phyloP scores from a whole-genome alignment of 2,888 invertebrate genomes.

The Pseudeuparius sepicola region DNA sequence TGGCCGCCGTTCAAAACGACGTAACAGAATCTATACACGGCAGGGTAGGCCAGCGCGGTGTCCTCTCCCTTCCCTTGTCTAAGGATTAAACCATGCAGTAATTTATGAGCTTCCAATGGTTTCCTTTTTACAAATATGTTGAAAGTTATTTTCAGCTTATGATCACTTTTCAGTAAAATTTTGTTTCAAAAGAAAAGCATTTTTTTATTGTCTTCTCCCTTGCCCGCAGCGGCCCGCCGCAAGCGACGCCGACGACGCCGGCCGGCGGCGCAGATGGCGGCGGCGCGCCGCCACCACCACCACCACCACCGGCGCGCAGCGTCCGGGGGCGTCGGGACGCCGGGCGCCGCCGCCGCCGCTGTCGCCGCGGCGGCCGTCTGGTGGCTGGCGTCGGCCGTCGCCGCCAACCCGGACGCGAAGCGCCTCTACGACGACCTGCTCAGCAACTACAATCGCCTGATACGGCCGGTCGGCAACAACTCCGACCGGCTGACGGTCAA shows the following conservation, averaged over 20 bases:
- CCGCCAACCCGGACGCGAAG: conserved; percentile 68
- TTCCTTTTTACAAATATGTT: no score
- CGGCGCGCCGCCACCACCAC: conserved; percentile 1
- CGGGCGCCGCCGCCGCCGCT: conserved; percentile 2
- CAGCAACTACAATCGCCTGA: conserved; percentile 90
- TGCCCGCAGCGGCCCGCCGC: no score
- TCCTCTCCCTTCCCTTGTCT: no score
- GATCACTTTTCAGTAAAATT: no score
- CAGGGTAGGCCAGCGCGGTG: no score
- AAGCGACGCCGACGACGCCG: not conserved
- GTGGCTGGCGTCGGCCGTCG: no score
- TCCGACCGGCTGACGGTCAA: conserved; percentile 90
- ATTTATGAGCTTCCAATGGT: no score
- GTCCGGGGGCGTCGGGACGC: conserved; percentile 2
- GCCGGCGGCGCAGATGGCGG: conserved; percentile 1
- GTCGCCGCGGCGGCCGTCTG: not conserved
- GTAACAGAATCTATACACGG: no score
- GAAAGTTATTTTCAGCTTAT: no score
- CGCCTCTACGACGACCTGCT: conserved; percentile 68
- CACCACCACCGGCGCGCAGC: conserved; percentile 4
- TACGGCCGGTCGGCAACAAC: conserved; percentile 89
- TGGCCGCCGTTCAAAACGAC: no score
- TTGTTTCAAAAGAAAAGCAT: conserved; percentile 4
- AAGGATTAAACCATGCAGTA: no score
- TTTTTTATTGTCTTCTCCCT: no score